Conservation (phyloP, 2,888 invertebrate species). For the Calliopum simillimum region DNA sequence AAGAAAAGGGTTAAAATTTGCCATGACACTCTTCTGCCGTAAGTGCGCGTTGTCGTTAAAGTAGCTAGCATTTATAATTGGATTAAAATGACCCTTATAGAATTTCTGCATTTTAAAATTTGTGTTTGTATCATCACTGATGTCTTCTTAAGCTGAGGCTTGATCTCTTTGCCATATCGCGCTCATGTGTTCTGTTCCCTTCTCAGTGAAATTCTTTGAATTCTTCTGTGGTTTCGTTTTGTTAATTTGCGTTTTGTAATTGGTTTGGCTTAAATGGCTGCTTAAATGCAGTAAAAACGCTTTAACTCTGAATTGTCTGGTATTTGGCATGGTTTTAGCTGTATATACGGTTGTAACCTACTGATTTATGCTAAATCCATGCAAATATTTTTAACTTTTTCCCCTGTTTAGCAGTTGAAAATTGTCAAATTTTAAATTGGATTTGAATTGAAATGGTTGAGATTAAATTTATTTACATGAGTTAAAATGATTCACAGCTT, state of each 20-base stretch:
- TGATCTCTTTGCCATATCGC: too few relatives aligned
- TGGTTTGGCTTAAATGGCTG: slow-evolving; percentile 10
- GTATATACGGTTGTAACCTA: not conserved
- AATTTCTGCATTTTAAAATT: too few relatives aligned
- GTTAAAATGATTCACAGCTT: not conserved
- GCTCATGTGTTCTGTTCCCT: not conserved
- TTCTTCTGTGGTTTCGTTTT: not conserved
- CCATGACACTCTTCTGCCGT: not conserved
- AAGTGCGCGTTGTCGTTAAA: not conserved
- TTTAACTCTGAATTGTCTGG: not conserved
- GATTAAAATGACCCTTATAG: not conserved
- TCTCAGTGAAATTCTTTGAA: not conserved
- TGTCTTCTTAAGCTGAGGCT: too few relatives aligned
- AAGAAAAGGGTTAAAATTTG: too few relatives aligned
- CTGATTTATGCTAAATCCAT: slow-evolving; percentile 3
- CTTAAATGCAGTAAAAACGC: slow-evolving; percentile 1
- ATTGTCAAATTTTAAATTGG: not conserved
- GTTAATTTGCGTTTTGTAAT: not conserved
- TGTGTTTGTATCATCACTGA: too few relatives aligned
- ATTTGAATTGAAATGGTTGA: not conserved
- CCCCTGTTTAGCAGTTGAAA: not conserved
- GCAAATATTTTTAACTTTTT: slow-evolving; percentile 1
- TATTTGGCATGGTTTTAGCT: not conserved
- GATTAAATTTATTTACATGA: not conserved
- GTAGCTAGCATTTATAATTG: slow-evolving; percentile 15